Percentiles rank a stretch among this genome's conserved stretches.
Conservation (phyloP, 2,797 vertebrate species). For the Simalia tracyae region DNA sequence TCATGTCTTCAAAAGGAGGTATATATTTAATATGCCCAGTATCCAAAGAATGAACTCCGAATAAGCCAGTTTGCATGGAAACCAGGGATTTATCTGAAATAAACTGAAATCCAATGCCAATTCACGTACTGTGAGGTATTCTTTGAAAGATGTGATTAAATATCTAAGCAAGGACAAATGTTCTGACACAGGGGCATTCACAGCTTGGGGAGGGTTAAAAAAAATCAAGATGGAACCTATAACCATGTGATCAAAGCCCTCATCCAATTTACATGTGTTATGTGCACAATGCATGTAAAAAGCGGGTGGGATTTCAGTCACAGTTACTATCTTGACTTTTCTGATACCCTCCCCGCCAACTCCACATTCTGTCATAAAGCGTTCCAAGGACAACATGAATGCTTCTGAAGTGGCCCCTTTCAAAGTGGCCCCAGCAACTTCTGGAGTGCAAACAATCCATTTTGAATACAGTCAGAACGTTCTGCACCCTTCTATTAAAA, state of each 20-base stretch:
- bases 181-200: too few relatives aligned
- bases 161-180: too few relatives aligned
- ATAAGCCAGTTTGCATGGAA: background rate
- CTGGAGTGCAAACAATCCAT: background rate
- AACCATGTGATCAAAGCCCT: background rate
- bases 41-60: background rate
- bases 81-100: background rate
- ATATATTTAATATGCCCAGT: too few relatives aligned
- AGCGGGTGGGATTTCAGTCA: too few relatives aligned
- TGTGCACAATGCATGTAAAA: too few relatives aligned
- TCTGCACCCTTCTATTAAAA: background rate
- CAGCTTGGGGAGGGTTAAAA: too few relatives aligned
- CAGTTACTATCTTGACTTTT: too few relatives aligned
- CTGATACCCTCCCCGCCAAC: background rate
- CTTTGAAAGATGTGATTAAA: too few relatives aligned
- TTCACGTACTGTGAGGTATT: background rate
- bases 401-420: too few relatives aligned
- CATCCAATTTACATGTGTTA: background rate
- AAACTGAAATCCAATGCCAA: background rate
- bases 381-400: background rate
- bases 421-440: too few relatives aligned
- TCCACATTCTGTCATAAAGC: background rate
- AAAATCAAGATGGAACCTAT: background rate
- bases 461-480: background rate
- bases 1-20: accelerated